Evolutionary conservation across 2,797 vertebrate genomes (phyloP).

Genomic region (Sebastes iracundus): DNA sequence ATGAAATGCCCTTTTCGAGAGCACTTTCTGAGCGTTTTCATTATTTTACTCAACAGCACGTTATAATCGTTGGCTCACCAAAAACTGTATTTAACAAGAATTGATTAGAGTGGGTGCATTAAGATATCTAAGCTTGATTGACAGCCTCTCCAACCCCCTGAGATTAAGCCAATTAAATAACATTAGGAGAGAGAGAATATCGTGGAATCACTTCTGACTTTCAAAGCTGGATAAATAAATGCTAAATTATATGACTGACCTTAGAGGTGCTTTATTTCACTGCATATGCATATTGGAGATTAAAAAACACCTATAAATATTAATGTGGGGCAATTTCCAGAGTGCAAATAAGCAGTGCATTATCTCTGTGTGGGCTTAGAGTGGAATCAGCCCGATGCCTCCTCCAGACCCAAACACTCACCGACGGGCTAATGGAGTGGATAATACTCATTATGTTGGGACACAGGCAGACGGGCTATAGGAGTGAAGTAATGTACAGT

Average conservation of each 20-base stretch:
- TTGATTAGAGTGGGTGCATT: constrained; percentile 66
- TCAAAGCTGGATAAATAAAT: constrained; percentile 81
- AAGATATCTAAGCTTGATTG: constrained; percentile 79
- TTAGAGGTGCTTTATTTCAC: constrained; percentile 74
- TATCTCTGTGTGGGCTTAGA: constrained; percentile 79
- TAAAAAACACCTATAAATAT: constrained; percentile 84
- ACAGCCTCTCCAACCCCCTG: constrained; percentile 68
- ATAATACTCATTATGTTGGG: constrained; percentile 51
- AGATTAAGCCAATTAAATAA: constrained; percentile 80
- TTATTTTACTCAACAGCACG: constrained; percentile 4
- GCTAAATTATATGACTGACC: constrained; percentile 81
- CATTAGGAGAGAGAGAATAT: constrained; percentile 58
- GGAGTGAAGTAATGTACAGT: constrained; percentile 39
- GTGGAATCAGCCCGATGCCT: constrained; percentile 66
- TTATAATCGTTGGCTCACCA: constrained; percentile 26
- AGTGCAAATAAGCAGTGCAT: constrained; percentile 79
- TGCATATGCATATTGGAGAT: constrained; percentile 80
- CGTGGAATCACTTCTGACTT: constrained; percentile 73
- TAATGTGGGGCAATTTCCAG: constrained; percentile 80
- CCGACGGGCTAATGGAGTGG: constrained; percentile 64
- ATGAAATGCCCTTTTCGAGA: background rate
- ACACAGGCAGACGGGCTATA: constrained; percentile 32
- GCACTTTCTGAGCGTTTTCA: constrained; percentile 3
- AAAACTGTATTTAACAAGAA: constrained; percentile 58
- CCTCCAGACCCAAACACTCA: constrained; percentile 56